Percentiles rank a stretch among this genome's conserved stretches.
Evolutionary conservation across 1,140 invertebrate genomes (phyloP).

Genomic region (Cyclargus thomasi): DNA sequence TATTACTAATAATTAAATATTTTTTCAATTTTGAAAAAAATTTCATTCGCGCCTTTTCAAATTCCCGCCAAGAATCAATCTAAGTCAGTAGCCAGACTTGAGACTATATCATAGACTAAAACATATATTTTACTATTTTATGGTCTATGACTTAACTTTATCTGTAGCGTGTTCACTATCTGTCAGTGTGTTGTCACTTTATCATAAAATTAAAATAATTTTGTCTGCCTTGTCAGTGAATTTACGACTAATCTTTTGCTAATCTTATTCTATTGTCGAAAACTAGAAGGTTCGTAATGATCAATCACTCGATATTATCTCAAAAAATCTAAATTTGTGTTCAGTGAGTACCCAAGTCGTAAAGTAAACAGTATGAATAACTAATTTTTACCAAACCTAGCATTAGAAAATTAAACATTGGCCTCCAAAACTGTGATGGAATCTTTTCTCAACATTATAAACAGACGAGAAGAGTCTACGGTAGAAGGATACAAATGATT

Average conservation of each 20-base stretch:
- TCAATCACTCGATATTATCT: slow-evolving; percentile 23
- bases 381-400: slow-evolving; percentile 29
- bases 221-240: slow-evolving; percentile 41
- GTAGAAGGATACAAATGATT: slow-evolving; percentile 66
- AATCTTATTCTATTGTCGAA: slow-evolving; percentile 38
- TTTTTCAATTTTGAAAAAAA: too few species aligned
- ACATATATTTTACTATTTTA: too few species aligned
- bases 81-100: too few species aligned
- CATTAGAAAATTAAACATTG: slow-evolving; percentile 44
- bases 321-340: slow-evolving; percentile 17
- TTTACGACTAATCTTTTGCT: slow-evolving; percentile 39
- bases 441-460: slow-evolving; percentile 47
- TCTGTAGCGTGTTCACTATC: slow-evolving; percentile 17
- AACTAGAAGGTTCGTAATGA: slow-evolving; percentile 43
- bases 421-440: slow-evolving; percentile 60
- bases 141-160: too few species aligned
- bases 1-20: too few species aligned
- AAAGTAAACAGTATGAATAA: slow-evolving; percentile 22
- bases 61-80: too few species aligned
- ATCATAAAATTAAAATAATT: slow-evolving; percentile 28
- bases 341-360: slow-evolving; percentile 19
- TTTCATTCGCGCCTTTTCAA: too few species aligned
- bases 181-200: slow-evolving; percentile 30
- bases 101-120: too few species aligned
- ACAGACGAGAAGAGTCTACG: slow-evolving; percentile 56